Base-by-base conservation (phyloP, 2,888 invertebrate species). In the Drosophila subsilvestris region DNA sequence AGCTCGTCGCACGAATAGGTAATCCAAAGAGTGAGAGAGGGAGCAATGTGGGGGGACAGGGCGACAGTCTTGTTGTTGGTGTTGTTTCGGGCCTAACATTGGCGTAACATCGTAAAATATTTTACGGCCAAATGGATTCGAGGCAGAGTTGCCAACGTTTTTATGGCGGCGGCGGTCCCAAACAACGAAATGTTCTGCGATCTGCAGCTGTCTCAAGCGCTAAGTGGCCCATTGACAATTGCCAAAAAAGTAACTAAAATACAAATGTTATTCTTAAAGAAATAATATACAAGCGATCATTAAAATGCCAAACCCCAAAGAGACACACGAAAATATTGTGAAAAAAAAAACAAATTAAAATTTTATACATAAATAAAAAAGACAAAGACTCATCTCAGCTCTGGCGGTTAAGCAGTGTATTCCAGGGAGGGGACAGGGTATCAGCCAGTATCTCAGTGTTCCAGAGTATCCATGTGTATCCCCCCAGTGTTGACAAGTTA, bases 401-500 rank as follows among this genome's bases (percentile, higher is more conserved):
- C 12, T 42, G 54, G 43, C 20, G 43, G 17, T 29, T 25, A 25
- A 29, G 32, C 20, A 14, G 44, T 14, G 45, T 4, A n/a, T 20
- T 7, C 20, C n/a, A 43, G 43, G 29, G n/a, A 5, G 47, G 14
- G n/a, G 51, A 37, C 18, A 8, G 62, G 59, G 59, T 2, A 29
- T n/a, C 12, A 25, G 42, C 32, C 54, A 54, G 65, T 75, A 78
- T 75, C 81, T 78, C 78, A 63, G 63, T 63, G 76, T 76, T 75
- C 37, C 37, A n/a, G 37, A 37, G 14, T 14, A 37, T 7, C 37
- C 37, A 37, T 7, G 37, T n/a, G 37, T 37, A 37, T 37, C 14
- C 37, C 32, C 37, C 70, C 78, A 73, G 90, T 89, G 90, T 89
- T 89, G 90, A 90, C 90, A 90, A 86, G 88, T 88, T 88, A 88